Base-by-base conservation (phyloP, 2,888 invertebrate genomes). In the Yponomeuta malinellus region DNA sequence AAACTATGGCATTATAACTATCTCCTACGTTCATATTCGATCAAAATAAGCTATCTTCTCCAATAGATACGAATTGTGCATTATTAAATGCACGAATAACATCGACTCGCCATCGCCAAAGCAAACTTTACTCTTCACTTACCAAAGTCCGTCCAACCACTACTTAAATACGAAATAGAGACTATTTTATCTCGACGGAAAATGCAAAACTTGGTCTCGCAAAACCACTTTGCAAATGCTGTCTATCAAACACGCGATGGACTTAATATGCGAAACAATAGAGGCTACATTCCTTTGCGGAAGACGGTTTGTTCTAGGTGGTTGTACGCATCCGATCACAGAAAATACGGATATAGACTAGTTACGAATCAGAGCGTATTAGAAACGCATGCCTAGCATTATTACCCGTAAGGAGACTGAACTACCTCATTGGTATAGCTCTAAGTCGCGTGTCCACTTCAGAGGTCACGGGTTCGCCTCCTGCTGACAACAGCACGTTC, bases 331-430 rank as follows among this genome's bases (percentile, higher is more conserved):
- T 23, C 37, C 69, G 69, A 69, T 69, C 15, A n/a, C 69, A 3
- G 69, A 10, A 63, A 52, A 69, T 59, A 63, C 69, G 69, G 69
- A 69, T 63, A 33, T 48, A 37, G 69, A 70, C 78, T 72, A 78
- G 74, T 73, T 81, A 70, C 23, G 63, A 82, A 85, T 74, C 79
- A 81, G 85, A 85, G 83, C 85, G 77, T 80, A 78, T 2, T 76
- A 81, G 85, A 85, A 84, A 85, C 83, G 85, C 84, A 81, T 84
- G 79, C 78, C 78, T 72, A 73, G 73, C 72, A 70, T 68, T 71
- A 67, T 67, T 67, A 15, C 52, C 15, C 52, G 15, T 15, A 52
- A 52, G 12, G 10, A 15, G 10, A 52, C 52, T 52, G 5, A 15
- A 6, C 52, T 12, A 3, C 4, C 12, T 15, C 10, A 10, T 52